A percentile compares a stretch with the other conserved stretches of the same genome.
phyloP scores from a whole-genome alignment of 2,113 vertebrate species.

The Psophia crepitans region DNA sequence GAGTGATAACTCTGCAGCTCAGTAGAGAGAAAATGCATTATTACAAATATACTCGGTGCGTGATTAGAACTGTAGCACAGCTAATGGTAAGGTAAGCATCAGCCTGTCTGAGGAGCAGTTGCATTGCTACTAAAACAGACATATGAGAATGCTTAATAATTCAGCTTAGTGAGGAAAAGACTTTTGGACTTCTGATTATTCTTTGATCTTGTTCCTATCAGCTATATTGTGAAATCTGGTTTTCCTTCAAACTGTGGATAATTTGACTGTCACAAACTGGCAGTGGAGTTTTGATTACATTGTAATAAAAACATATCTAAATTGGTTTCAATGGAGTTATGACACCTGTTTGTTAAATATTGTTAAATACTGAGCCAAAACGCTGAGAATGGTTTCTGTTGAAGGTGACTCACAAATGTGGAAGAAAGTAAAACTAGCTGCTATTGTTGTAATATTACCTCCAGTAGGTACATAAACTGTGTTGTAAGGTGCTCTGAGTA shows the following conservation, averaged over 20 bases:
- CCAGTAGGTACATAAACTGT: neutral
- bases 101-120: neutral
- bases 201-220: neutral
- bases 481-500: neutral
- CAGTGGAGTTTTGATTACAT: neutral
- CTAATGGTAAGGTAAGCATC: neutral
- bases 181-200: neutral
- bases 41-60: neutral
- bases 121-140: neutral
- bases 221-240: neutral
- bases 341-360: conserved; percentile 30
- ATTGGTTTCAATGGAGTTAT: neutral
- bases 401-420: neutral
- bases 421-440: neutral
- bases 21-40: neutral
- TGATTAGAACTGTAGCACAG: neutral
- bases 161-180: neutral
- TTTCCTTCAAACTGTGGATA: conserved; percentile 8
- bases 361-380: neutral
- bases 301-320: neutral
- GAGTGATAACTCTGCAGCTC: neutral
- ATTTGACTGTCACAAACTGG: conserved; percentile 35
- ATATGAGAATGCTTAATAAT: neutral
- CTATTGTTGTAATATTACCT: neutral
- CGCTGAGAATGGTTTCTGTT: neutral